These are phyloP conservation scores for Tretioscincus oriximinensis DNA, from an alignment of 2,113 vertebrate genomes.

Conservation along the genomic window DNA sequence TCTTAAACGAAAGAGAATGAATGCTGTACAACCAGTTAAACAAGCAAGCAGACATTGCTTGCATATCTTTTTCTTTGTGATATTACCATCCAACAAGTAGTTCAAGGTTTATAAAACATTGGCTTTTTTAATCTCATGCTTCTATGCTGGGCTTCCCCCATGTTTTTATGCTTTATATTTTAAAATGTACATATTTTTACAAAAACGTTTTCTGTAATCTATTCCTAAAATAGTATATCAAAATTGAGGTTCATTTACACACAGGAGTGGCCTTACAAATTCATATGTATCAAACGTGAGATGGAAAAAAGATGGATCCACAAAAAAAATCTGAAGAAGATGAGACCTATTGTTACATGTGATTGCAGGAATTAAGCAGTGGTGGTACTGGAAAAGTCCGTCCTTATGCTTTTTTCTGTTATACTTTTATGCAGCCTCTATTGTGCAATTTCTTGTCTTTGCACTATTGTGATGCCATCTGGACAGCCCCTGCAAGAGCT, in stretches of 20 bases:
- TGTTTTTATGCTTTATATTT: constrained; percentile 33
- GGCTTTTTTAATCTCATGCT: constrained; percentile 17
- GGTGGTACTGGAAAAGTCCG: too few species aligned
- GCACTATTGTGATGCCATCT: too few species aligned
- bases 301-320: neutral
- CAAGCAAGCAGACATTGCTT: constrained; percentile 60
- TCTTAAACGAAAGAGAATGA: constrained; percentile 49
- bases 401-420: too few species aligned
- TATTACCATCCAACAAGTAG: constrained; percentile 51
- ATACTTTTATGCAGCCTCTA: too few species aligned
- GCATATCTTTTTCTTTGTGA: constrained; percentile 48
- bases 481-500: too few species aligned
- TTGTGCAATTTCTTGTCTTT: too few species aligned
- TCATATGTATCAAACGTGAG: neutral
- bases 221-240: constrained; percentile 14
- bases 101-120: constrained; percentile 41
- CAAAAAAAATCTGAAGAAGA: too few species aligned
- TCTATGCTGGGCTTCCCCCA: neutral
- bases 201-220: constrained; percentile 5
- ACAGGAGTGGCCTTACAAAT: neutral
- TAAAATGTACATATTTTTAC: rapidly evolving
- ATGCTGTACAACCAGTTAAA: constrained; percentile 57
- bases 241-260: neutral
- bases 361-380: neutral
- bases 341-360: neutral